Base-by-base conservation (phyloP, 2,888 invertebrate genomes). In the Morpho helenor region DNA sequence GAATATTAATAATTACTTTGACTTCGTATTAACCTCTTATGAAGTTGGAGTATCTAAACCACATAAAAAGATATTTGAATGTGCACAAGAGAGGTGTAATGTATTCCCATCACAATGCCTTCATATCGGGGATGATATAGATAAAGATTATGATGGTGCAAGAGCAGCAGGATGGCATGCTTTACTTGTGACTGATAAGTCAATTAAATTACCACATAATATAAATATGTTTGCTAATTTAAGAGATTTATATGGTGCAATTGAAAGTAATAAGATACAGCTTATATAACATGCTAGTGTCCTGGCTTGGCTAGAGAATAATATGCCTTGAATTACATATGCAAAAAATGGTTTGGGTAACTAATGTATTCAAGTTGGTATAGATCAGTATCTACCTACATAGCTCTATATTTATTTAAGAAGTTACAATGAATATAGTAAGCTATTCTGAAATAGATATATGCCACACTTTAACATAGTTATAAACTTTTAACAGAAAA, bases 1-100 rank as follows among this genome's bases (percentile, higher is more conserved):
- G 44, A 92, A 92, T 57, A 80, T 98, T n/a, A 76, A 91, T 52
- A 84, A 93, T 55, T 94, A 94, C 75, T 96, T 98, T 82, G 92
- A 95, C 66, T 98, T 98, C 84, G 90, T 97, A 49, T 64, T 97
- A 8, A 93, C 94, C 6, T 97, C 98, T 0, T 96, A 96, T 73
- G 93, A 93, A 51, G 92, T 92, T 53, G 94, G 95, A 41, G 87
- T 87, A 59, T 94, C 93, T 69, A 98, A 98, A 77, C 98, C 98
- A 0, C 91, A 94, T 74, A 75, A 84, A 45, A 87, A 86, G 61
- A 97, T 98, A 70, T 98, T 97, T 74, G 70, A 92, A 63, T 74
- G 87, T 73, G 95, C 95, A 94, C 72, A 65, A 56, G 71, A 84
- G 42, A 73, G 85, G 8, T 57, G 71, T 4, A 63, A 78, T 47